phyloP scores from a whole-genome alignment of 2,797 vertebrate species.

The Xerus rutilus region DNA sequence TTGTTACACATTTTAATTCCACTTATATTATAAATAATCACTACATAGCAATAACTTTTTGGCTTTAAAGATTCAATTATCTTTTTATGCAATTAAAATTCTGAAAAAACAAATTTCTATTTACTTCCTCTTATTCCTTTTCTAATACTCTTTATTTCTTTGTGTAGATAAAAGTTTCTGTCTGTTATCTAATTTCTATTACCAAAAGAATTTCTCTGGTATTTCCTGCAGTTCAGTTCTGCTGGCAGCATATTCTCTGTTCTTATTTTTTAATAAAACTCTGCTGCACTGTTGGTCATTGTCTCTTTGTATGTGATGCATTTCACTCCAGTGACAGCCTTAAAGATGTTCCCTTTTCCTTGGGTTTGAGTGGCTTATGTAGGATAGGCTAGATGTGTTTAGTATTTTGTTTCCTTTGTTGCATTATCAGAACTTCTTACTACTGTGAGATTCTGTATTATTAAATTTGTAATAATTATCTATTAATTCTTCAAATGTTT shows the following conservation, averaged over 20 bases:
- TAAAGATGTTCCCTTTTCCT: background rate
- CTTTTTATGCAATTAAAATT: background rate
- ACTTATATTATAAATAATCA: background rate
- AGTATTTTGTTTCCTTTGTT: background rate
- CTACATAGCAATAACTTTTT: background rate
- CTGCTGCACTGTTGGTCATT: background rate
- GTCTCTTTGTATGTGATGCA: background rate
- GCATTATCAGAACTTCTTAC: background rate
- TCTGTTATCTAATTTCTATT: background rate
- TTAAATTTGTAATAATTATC: constrained; percentile 25
- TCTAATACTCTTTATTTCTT: background rate
- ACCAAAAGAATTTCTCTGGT: background rate
- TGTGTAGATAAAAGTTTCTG: background rate
- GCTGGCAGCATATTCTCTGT: background rate
- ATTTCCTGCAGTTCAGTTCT: background rate
- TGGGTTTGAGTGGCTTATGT: background rate
- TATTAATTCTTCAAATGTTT: background rate
- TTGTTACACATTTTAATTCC: background rate
- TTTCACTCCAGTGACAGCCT: background rate
- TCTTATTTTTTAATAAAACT: background rate
- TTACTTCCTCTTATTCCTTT: background rate
- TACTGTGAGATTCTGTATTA: background rate
- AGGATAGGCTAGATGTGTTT: background rate
- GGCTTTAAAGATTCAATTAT: background rate
- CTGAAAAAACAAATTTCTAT: background rate